Evolutionary conservation across 2,797 vertebrate genomes (phyloP), one percentile per base, ranked within the genome.

Genomic region (Alcedo quadribrachys): DNA sequence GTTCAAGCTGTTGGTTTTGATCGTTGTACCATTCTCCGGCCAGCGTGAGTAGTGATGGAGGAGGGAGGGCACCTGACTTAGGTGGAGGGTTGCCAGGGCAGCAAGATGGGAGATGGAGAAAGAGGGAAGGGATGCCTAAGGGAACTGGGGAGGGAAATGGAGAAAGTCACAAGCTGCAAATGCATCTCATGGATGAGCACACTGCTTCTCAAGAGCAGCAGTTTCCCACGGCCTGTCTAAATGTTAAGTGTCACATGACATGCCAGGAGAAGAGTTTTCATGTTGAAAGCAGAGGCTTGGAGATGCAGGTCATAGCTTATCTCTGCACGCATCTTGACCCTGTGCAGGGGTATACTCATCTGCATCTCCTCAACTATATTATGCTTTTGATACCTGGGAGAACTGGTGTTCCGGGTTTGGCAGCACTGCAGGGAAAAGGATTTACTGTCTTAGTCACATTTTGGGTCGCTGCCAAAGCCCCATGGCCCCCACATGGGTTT

Each of bases 1-100:
- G 96, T 99, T 20, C 97, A 98, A 88, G 96, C 94, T 14, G 68
- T 99, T 68, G 98, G 94, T 40, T 99, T 99, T 96, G 98, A 98
- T 62, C 96, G 90, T 71, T 98, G 95, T 25, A 90, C 98, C 42
- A 94, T 98, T 94, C 98, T 98, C 90, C 98, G 98, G 85, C 98
- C 98, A 43, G 98, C 98, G 98, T 99, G 95, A 96, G 95, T 96
- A 89, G 37, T 2, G 1, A 28, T 43, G 45, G 17, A 43, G 19
- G 28, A 76, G 53, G 57, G 63, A 54, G 63, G 60, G 53, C 57
- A 17, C 35, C 11, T 63, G 74, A 42, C 37, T 42, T 2, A 3
- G 35, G 35, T 46, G 37, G 40, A 51, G 15, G 35, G 8, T 28
- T 62, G 15, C 32, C 46, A 66, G 19, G 33, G 43, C 51, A 66